phyloP scores from a whole-genome alignment of 1,140 invertebrate species.

The Ctenoplectra terminalis region DNA sequence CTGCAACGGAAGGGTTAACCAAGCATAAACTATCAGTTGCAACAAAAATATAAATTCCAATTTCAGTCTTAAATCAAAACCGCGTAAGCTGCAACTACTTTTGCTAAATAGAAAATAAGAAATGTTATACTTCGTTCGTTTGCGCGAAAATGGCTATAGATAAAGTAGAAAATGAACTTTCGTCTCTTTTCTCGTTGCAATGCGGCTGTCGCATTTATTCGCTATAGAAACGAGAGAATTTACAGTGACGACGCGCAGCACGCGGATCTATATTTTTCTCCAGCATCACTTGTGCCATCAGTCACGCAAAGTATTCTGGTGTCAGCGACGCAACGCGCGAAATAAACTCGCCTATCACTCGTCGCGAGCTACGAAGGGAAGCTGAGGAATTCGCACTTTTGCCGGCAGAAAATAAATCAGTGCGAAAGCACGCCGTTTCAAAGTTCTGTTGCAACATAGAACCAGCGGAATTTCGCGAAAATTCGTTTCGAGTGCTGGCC shows the following conservation, averaged over 20 bases:
- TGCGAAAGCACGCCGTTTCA: not conserved
- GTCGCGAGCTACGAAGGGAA: constrained; percentile 15
- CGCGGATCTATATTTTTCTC: constrained; percentile 30
- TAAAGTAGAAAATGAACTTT: not conserved
- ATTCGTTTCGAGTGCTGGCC: not conserved
- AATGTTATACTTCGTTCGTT: not conserved
- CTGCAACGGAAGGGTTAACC: too few relatives aligned
- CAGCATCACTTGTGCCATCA: constrained; percentile 36
- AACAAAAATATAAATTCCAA: too few relatives aligned
- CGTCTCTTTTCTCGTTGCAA: constrained; percentile 16
- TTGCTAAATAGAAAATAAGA: not conserved
- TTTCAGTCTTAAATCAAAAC: too few relatives aligned
- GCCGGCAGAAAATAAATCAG: constrained; percentile 31
- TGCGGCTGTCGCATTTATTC: not conserved
- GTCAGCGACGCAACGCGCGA: constrained; percentile 37
- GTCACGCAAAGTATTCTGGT: constrained; percentile 36
- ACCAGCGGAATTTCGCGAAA: not conserved
- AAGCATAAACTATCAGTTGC: too few relatives aligned
- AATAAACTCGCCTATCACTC: constrained; percentile 53
- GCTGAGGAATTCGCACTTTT: constrained; percentile 46
- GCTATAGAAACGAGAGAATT: constrained; percentile 25
- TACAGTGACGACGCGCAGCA: constrained; percentile 6
- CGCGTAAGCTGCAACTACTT: too few relatives aligned
- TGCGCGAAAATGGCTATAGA: not conserved
- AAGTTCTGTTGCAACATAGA: not conserved